Evolutionary conservation across 1,140 invertebrate genomes (phyloP), one percentile per base, ranked within the genome.

Genomic region (Galendromus occidentalis): DNA sequence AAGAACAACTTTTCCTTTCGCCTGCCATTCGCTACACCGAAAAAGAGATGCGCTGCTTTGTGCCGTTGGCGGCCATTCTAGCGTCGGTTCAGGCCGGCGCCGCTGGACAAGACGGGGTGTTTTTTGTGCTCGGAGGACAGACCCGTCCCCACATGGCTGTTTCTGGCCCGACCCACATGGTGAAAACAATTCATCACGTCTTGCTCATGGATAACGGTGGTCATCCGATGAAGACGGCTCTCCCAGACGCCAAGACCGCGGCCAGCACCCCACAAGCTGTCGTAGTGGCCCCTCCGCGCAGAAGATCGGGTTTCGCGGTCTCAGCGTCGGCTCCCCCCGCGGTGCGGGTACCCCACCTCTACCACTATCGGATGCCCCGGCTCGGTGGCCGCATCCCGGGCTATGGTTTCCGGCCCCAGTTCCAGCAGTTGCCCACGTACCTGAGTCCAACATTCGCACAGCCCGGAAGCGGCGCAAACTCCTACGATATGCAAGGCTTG

Each of bases 111-210:
- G n/a, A 4, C 33, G 33, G 33, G 9, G 33, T 39, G 33, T 39
- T 39, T 39, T 39, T 39, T 39, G 33, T 39, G 33, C 33, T 39
- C 33, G 33, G 33, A 39, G 51, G 51, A 14, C 51, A n/a, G 22
- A 25, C 25, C 12, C 51, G 51, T 14, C 33, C 51, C 14, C 51
- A 59, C 20, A 59, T 59, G 51, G 14, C 51, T 59, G 51, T 59
- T 17, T 59, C 51, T 1, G 51, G 51, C 1, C 51, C 51, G 22
- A 59, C 51, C 25, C 51, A 59, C 51, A 59, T 59, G 51, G 51
- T 59, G 25, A 59, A 59, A 33, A 59, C 51, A 17, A 22, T 25
- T 25, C 51, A 59, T 25, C 51, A 59, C 25, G 51, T 59, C 12
- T 29, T 59, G 51, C 51, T 59, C 22, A 59, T 59, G 51, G 1